Evolutionary conservation across 2,888 invertebrate species (phyloP).

Genomic region (Linnaemya tessellans): DNA sequence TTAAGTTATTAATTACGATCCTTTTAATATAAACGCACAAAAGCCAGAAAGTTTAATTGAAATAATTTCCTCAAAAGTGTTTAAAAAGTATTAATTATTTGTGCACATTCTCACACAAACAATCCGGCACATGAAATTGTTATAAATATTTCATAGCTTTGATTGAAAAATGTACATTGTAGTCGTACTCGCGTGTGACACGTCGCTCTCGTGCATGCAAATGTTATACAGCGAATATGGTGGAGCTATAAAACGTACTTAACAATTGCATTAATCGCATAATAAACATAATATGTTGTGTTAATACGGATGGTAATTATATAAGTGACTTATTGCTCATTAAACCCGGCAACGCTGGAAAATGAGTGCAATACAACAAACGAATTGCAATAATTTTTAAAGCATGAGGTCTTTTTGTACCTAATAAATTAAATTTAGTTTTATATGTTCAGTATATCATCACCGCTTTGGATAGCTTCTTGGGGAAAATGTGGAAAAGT

Average conservation of each 20-base stretch:
- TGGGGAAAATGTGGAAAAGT: too few relatives aligned
- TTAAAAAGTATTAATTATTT: constrained; percentile 29
- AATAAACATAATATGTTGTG: neutral
- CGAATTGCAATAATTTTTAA: too few relatives aligned
- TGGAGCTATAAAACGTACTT: neutral
- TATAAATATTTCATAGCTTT: constrained; percentile 10
- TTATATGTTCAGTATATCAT: too few relatives aligned
- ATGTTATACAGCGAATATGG: neutral
- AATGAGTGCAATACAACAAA: too few relatives aligned
- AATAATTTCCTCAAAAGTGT: neutral
- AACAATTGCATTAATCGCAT: neutral
- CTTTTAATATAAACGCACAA: neutral
- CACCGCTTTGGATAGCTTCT: too few relatives aligned
- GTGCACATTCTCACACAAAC: neutral
- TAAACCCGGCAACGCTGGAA: neutral
- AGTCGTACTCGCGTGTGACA: too few relatives aligned
- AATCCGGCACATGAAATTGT: neutral
- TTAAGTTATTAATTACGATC: constrained; percentile 9
- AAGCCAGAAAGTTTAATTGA: neutral
- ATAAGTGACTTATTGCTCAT: neutral
- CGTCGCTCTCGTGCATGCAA: neutral
- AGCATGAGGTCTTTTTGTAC: too few relatives aligned
- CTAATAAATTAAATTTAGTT: too few relatives aligned
- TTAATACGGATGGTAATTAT: neutral
- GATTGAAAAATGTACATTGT: too few relatives aligned